These are phyloP conservation scores for Parochlus steinenii DNA, from an alignment of 2,888 invertebrate genomes.

Conservation along the genomic window DNA sequence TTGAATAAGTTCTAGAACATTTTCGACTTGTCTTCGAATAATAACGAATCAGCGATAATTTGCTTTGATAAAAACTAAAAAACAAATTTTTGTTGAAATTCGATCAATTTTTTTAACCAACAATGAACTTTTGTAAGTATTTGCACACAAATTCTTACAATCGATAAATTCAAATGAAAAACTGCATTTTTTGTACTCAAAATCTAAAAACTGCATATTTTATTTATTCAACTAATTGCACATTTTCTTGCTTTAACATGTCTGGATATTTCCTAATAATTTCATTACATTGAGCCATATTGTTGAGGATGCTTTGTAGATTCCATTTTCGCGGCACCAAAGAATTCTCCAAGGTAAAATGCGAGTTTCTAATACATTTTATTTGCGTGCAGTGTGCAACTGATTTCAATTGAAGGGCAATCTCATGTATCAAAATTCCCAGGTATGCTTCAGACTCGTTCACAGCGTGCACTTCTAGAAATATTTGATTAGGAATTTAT, in stretches of 20 bases:
- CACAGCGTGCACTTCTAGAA: slow-evolving; percentile 67
- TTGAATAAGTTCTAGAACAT: too few relatives aligned
- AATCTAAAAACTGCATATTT: too few relatives aligned
- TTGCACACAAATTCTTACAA: too few relatives aligned
- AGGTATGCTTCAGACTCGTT: slow-evolving; percentile 72
- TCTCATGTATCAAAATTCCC: slow-evolving; percentile 59
- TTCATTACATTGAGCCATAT: slow-evolving; percentile 39
- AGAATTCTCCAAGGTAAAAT: slow-evolving; percentile 58
- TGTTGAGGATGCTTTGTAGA: slow-evolving; percentile 46
- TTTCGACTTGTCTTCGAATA: too few relatives aligned
- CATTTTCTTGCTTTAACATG: slow-evolving; percentile 32
- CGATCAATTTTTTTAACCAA: too few relatives aligned
- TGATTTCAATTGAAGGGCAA: slow-evolving; percentile 63
- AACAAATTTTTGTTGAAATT: too few relatives aligned
- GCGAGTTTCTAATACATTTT: slow-evolving; percentile 67
- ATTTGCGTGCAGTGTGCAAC: slow-evolving; percentile 66
- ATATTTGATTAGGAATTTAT: slow-evolving; percentile 12
- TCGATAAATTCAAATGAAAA: too few relatives aligned
- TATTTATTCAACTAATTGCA: not conserved
- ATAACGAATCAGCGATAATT: too few relatives aligned
- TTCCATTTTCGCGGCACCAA: slow-evolving; percentile 72
- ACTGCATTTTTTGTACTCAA: too few relatives aligned
- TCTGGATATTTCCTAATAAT: slow-evolving; percentile 37
- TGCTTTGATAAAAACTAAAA: too few relatives aligned
- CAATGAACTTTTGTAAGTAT: too few relatives aligned